phyloP scores from a whole-genome alignment of 2,888 invertebrate species.

The Agonopterix heracliana region DNA sequence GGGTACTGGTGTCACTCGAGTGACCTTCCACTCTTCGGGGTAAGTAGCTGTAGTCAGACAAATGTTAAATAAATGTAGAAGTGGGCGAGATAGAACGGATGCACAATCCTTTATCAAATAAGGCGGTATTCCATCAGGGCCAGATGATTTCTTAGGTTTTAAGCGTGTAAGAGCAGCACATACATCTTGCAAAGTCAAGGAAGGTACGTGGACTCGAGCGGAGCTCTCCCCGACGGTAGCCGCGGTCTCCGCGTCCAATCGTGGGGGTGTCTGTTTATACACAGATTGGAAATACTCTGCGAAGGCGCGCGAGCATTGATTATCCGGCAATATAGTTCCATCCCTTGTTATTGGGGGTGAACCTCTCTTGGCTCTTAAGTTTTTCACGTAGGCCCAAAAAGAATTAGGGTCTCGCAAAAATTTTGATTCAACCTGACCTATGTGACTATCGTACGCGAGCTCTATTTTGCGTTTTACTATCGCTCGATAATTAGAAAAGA shows the following conservation, averaged over 20 bases:
- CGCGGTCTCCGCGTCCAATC: neutral
- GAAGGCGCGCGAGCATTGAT: conserved; percentile 5
- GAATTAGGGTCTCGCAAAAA: conserved; percentile 4
- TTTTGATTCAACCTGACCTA: neutral
- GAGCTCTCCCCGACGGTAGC: neutral
- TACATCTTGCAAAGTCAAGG: conserved; percentile 1
- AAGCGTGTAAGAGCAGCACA: neutral
- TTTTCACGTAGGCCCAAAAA: conserved; percentile 9
- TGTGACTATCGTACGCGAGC: neutral
- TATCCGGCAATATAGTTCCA: neutral
- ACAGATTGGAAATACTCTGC: too few relatives aligned
- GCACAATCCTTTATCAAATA: neutral
- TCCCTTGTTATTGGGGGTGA: conserved; percentile 1
- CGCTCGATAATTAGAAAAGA: conserved; percentile 2
- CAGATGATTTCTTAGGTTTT: neutral
- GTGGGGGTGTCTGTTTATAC: conserved; percentile 1
- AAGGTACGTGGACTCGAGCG: neutral
- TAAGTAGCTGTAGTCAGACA: neutral
- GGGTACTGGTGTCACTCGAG: too few relatives aligned
- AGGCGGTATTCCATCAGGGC: neutral
- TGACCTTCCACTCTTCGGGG: neutral
- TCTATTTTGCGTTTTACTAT: conserved; percentile 2
- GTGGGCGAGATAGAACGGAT: neutral
- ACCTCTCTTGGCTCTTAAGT: neutral
- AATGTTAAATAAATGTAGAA: neutral